phyloP scores from a whole-genome alignment of 2,888 invertebrate species.

The Drosophila anomalata region DNA sequence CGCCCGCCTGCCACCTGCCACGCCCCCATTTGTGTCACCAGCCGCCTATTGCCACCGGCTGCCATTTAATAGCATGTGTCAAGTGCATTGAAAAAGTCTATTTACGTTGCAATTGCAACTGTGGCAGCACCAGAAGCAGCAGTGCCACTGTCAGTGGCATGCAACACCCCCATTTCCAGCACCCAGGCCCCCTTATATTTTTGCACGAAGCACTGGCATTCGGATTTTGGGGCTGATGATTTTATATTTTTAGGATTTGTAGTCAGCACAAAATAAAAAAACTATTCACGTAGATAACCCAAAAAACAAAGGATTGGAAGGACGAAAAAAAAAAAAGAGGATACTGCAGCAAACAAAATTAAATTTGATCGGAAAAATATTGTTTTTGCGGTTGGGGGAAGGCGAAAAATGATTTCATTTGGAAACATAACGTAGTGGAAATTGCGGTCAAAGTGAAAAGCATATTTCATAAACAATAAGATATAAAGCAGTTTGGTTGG shows the following conservation, averaged over 20 bases:
- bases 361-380: constrained; percentile 41
- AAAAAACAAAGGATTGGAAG: constrained; percentile 5
- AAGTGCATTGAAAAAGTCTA: constrained; percentile 80
- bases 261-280: constrained; percentile 20
- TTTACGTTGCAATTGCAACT: constrained; percentile 74
- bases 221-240: constrained; percentile 45
- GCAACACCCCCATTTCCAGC: constrained; percentile 15
- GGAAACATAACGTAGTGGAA: constrained; percentile 48
- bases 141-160: constrained; percentile 40
- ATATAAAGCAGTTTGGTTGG: neutral
- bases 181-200: constrained; percentile 9
- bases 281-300: constrained; percentile 8
- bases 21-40: neutral
- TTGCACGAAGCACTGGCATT: constrained; percentile 8
- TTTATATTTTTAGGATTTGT: constrained; percentile 49
- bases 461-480: constrained; percentile 31
- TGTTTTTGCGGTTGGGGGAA: constrained; percentile 33
- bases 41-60: constrained; percentile 52
- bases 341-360: constrained; percentile 26
- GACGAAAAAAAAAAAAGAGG: constrained; percentile 6
- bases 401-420: constrained; percentile 41
- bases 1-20: neutral
- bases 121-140: constrained; percentile 21
- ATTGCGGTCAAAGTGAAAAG: constrained; percentile 63
- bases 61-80: constrained; percentile 79